Conservation (phyloP, 2,888 invertebrate genomes). For the Dryomyza anilis region DNA sequence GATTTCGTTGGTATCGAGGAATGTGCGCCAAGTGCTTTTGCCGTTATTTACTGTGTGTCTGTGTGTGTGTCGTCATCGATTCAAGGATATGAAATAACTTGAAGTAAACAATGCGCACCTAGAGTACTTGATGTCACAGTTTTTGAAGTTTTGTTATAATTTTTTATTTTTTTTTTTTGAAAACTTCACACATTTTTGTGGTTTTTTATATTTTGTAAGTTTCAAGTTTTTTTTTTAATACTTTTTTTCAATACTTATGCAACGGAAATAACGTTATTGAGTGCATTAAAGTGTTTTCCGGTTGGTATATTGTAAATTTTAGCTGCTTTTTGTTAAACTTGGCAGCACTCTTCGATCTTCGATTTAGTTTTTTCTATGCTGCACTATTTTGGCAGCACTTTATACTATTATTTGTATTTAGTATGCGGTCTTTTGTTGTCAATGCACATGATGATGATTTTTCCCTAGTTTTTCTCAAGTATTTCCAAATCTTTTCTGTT, state of each 20-base stretch:
- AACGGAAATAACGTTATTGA: constrained; percentile 13
- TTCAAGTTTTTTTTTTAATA: not conserved
- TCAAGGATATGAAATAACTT: not conserved
- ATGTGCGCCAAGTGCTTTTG: too few species aligned
- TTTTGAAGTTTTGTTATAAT: not conserved
- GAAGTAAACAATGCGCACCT: constrained; percentile 2
- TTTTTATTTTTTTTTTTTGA: not conserved
- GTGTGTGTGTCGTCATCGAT: not conserved
- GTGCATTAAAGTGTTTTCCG: constrained; percentile 28
- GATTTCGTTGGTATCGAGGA: too few species aligned
- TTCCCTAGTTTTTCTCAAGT: not conserved
- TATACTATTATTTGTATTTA: not conserved
- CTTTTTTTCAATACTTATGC: too few species aligned
- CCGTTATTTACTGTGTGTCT: not conserved
- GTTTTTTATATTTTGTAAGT: not conserved
- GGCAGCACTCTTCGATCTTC: not conserved
- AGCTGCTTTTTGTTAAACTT: not conserved
- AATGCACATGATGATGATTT: too few species aligned
- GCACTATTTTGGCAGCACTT: not conserved
- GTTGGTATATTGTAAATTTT: not conserved
- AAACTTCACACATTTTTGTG: not conserved
- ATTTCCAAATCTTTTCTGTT: not conserved
- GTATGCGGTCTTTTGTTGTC: not conserved
- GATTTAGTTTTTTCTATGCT: not conserved
- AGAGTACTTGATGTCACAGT: not conserved